Conservation (phyloP, 2,113 vertebrate species). For the Todiramphus saurophagus region DNA sequence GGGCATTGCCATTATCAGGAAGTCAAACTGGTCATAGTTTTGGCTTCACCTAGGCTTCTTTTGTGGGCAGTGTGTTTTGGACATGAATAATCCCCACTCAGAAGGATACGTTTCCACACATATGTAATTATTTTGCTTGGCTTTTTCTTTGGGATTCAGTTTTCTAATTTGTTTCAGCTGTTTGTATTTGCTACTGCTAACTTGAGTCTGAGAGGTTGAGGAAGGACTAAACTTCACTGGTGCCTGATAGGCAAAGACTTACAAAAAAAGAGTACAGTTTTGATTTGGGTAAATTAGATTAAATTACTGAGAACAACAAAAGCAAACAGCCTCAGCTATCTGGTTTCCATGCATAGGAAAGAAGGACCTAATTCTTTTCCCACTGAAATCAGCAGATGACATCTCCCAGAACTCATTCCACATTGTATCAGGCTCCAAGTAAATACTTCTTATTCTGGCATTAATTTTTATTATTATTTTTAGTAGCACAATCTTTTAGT, state of each 20-base stretch:
- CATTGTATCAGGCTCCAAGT: background rate
- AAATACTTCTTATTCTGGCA: background rate
- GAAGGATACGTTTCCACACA: background rate
- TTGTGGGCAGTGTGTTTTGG: background rate
- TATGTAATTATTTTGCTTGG: background rate
- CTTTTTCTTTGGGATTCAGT: background rate
- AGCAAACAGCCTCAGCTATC: background rate
- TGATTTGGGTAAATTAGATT: slow-evolving; percentile 20
- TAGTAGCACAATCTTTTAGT: background rate
- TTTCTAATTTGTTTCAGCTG: background rate
- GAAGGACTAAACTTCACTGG: background rate
- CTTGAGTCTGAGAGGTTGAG: background rate
- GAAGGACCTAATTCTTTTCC: background rate
- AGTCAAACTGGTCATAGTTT: background rate
- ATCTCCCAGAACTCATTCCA: background rate
- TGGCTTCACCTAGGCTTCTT: background rate
- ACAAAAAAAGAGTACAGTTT: background rate
- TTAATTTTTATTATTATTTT: background rate
- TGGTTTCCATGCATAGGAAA: slow-evolving; percentile 12
- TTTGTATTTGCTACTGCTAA: background rate
- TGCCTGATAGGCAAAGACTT: background rate
- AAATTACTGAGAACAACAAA: slow-evolving; percentile 3
- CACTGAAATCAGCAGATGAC: background rate
- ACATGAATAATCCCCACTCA: background rate
- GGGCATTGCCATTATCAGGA: background rate